A percentile compares a stretch with the other conserved stretches of the same genome.
Conservation (phyloP, 2,888 invertebrate genomes). For the Vesta saturnalis region DNA sequence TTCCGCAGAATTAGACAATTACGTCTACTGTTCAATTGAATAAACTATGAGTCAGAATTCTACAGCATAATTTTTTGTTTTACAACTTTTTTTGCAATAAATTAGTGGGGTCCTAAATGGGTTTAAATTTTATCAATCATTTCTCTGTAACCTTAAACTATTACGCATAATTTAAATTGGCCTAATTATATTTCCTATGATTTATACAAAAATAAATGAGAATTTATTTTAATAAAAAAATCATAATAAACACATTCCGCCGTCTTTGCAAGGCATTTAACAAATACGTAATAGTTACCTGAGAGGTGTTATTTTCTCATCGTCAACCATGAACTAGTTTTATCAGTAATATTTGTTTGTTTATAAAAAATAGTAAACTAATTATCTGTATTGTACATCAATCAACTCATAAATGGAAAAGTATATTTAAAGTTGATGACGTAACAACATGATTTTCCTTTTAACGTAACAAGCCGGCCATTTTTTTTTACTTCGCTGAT, state of each 20-base stretch:
- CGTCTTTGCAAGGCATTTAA: neutral
- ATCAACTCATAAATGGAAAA: neutral
- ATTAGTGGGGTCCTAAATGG: slow-evolving; percentile 4
- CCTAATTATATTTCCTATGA: too few relatives aligned
- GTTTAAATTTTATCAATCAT: slow-evolving; percentile 2
- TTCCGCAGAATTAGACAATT: slow-evolving; percentile 6
- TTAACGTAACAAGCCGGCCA: slow-evolving; percentile 1
- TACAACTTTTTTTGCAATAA: neutral
- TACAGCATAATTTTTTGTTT: neutral
- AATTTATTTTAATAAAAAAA: too few relatives aligned
- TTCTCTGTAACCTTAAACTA: neutral
- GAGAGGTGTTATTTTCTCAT: neutral
- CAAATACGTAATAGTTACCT: neutral
- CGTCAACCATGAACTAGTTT: slow-evolving; percentile 1
- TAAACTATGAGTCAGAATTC: neutral
- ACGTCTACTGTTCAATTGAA: neutral
- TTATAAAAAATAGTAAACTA: neutral
- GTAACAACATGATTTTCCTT: slow-evolving; percentile 14
- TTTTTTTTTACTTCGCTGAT: slow-evolving; percentile 1
- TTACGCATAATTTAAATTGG: neutral
- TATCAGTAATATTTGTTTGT: too few relatives aligned
- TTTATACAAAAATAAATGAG: too few relatives aligned
- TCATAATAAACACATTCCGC: too few relatives aligned
- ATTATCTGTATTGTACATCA: neutral
- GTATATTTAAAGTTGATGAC: slow-evolving; percentile 2